A percentile compares a stretch with the other conserved stretches of the same genome.
Evolutionary conservation across 53 echinoderm and acorn worm genomes (phyloP).

Genomic region (Actinopyga echinites): DNA sequence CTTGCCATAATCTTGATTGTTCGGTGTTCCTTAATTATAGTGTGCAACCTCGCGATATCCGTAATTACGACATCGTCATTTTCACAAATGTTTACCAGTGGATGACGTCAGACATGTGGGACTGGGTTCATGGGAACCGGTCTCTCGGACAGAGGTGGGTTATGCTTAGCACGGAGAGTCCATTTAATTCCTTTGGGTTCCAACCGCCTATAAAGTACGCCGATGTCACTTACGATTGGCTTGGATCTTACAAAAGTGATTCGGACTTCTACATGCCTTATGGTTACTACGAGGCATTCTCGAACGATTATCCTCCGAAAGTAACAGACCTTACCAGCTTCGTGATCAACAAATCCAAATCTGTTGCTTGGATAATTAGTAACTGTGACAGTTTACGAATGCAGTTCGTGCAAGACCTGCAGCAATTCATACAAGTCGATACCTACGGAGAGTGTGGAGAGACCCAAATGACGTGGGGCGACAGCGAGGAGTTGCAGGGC

Average conservation of each 20-base stretch:
- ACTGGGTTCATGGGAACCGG: background rate
- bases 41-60: background rate
- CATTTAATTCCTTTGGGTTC: background rate
- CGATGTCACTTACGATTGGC: constrained; percentile 3
- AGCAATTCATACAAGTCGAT: background rate
- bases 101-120: background rate
- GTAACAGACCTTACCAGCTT: background rate
- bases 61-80: background rate
- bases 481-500: background rate
- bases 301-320: background rate
- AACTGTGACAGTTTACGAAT: background rate
- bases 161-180: background rate
- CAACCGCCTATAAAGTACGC: constrained; percentile 5
- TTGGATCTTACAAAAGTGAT: constrained; percentile 7
- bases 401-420: background rate
- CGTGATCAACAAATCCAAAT: background rate
- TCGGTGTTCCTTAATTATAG: background rate
- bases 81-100: constrained; percentile 1
- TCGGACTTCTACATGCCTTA: background rate
- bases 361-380: background rate
- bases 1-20: background rate
- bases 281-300: constrained; percentile 3
- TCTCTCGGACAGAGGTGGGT: background rate
- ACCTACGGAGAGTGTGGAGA: constrained; percentile 1
- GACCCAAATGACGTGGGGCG: background rate